Percentiles rank a stretch among this genome's conserved stretches.
Conservation (phyloP, 2,888 invertebrate species). For the Pegoplata infirma region DNA sequence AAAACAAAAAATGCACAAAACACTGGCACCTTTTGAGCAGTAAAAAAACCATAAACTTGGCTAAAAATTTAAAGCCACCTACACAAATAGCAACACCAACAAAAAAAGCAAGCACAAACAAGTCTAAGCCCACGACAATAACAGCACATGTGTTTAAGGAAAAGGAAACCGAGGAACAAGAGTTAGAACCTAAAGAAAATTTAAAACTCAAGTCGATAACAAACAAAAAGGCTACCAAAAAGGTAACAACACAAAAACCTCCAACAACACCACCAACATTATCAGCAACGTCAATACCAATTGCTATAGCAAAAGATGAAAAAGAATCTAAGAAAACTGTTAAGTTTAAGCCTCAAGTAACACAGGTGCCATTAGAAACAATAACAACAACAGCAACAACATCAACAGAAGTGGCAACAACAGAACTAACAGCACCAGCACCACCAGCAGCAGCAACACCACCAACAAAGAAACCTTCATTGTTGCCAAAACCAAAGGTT, state of each 20-base stretch:
- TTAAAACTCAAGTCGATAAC: constrained; percentile 14
- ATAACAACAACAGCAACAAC: constrained; percentile 54
- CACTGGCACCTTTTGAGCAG: constrained; percentile 45
- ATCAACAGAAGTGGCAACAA: constrained; percentile 40
- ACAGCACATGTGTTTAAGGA: constrained; percentile 44
- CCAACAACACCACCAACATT: constrained; percentile 31
- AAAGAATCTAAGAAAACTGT: constrained; percentile 28
- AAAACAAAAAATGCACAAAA: constrained; percentile 33
- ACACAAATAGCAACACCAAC: constrained; percentile 45
- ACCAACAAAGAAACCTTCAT: constrained; percentile 69
- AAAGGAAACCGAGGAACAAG: constrained; percentile 3
- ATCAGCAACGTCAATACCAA: background rate
- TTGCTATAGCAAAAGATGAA: constrained; percentile 10
- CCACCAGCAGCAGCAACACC: constrained; percentile 41
- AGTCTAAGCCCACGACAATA: constrained; percentile 65
- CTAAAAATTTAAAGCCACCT: constrained; percentile 44
- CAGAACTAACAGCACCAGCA: constrained; percentile 52
- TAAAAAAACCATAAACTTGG: constrained; percentile 40
- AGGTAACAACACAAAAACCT: constrained; percentile 31
- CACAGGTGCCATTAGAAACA: constrained; percentile 45
- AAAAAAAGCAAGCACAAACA: too few species aligned
- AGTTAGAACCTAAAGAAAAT: constrained; percentile 25
- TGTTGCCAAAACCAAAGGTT: constrained; percentile 77
- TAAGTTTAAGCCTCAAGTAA: constrained; percentile 36
- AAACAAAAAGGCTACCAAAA: constrained; percentile 26